These are phyloP conservation scores for Andinoacara biseriatus DNA, from an alignment of 2,113 vertebrate genomes.

Conservation along the genomic window DNA sequence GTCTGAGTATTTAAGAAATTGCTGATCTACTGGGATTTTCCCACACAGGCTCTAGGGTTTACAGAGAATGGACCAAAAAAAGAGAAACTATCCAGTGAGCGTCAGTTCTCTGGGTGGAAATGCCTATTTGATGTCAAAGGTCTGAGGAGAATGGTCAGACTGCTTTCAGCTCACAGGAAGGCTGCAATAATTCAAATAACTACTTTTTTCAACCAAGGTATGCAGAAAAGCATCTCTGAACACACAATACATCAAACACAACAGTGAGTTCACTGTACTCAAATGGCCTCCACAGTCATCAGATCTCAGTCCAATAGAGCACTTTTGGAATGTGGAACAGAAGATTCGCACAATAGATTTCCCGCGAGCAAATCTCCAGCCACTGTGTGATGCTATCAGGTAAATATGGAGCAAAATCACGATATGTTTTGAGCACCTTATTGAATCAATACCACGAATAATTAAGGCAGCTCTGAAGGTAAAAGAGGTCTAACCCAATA, in stretches of 20 bases:
- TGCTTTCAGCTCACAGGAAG: not conserved
- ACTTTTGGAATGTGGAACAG: not conserved
- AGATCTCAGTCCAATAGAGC: not conserved
- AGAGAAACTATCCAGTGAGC: not conserved
- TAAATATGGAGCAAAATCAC: not conserved
- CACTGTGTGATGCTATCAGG: not conserved
- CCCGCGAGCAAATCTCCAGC: not conserved
- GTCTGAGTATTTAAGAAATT: no score
- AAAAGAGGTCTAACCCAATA: not conserved
- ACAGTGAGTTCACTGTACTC: no score
- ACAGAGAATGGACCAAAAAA: not conserved
- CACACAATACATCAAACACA: not conserved
- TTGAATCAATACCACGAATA: not conserved
- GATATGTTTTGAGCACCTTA: not conserved
- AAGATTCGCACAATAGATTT: not conserved
- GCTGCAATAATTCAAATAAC: not conserved
- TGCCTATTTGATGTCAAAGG: not conserved
- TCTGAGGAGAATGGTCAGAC: not conserved
- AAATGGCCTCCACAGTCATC: not conserved
- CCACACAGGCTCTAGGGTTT: not conserved
- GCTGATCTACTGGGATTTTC: not conserved
- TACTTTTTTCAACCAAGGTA: not conserved
- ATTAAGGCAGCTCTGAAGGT: not conserved
- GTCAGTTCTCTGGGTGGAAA: not conserved
- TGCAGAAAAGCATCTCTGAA: not conserved